Evolutionary conservation across 64 coral and sea anemone species (phyloP).

Genomic region (Actinia tenebrosa): DNA sequence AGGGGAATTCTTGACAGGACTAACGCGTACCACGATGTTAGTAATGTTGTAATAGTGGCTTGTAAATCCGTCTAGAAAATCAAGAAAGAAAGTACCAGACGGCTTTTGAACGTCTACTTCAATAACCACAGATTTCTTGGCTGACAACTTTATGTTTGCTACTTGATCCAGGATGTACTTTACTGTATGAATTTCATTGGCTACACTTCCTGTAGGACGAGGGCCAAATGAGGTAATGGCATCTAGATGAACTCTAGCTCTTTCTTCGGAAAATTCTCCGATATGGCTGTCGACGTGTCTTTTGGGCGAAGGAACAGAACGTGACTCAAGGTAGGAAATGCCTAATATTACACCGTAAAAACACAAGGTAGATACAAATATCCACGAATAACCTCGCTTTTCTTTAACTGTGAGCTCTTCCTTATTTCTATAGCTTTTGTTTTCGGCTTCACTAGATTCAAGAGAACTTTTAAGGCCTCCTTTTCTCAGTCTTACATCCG

Average conservation of each 20-base stretch:
- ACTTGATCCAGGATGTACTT: slow-evolving; percentile 67
- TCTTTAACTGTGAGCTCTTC: not conserved
- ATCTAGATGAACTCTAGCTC: slow-evolving; percentile 73
- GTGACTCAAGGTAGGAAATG: slow-evolving; percentile 31
- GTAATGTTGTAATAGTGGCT: slow-evolving; percentile 78
- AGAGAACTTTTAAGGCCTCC: not conserved
- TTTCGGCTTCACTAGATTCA: not conserved
- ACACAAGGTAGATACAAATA: slow-evolving; percentile 17
- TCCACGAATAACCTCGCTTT: slow-evolving; percentile 24
- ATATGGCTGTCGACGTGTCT: slow-evolving; percentile 26
- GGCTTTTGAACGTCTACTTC: slow-evolving; percentile 80
- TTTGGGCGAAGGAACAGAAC: slow-evolving; percentile 51
- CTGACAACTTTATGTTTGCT: slow-evolving; percentile 31
- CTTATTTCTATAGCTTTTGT: not conserved
- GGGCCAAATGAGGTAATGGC: slow-evolving; percentile 69
- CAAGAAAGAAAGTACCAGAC: slow-evolving; percentile 58
- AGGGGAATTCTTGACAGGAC: slow-evolving; percentile 50
- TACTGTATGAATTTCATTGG: slow-evolving; percentile 81
- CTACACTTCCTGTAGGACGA: slow-evolving; percentile 86
- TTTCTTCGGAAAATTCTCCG: slow-evolving; percentile 86
- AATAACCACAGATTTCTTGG: slow-evolving; percentile 48
- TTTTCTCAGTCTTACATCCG: not conserved
- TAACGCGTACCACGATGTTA: slow-evolving; percentile 78
- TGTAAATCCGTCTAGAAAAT: slow-evolving; percentile 59
- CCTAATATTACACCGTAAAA: slow-evolving; percentile 36